Conservation (phyloP, 1,140 invertebrate genomes). For the Lucilia cuprina region DNA sequence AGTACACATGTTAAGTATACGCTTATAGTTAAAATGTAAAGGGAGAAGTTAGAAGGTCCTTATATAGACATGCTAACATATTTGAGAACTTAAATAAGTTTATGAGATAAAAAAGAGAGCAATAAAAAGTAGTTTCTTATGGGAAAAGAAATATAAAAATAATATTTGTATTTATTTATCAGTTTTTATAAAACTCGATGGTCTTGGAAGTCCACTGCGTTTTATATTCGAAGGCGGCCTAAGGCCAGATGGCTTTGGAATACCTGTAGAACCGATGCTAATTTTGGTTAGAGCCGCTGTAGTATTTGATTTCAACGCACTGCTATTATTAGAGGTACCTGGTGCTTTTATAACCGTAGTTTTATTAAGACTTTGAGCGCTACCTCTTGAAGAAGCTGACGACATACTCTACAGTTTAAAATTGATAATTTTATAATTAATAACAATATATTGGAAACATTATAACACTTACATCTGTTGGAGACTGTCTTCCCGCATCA, state of each 20-base stretch:
- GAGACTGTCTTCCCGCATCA: conserved; percentile 40
- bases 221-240: conserved; percentile 54
- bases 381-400: conserved; percentile 56
- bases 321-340: conserved; percentile 32
- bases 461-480: conserved; percentile 36
- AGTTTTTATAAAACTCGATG: conserved; percentile 49
- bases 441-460: not conserved
- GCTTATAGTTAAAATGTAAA: not conserved
- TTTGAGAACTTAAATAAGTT: conserved; percentile 15
- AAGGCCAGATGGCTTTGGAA: conserved; percentile 58
- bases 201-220: conserved; percentile 57
- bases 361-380: conserved; percentile 48
- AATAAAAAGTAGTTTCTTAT: not conserved
- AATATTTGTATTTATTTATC: conserved; percentile 41
- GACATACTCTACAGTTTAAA: conserved; percentile 51
- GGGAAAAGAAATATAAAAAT: not conserved
- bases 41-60: not conserved
- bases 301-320: conserved; percentile 41
- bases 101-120: conserved; percentile 1
- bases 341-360: conserved; percentile 13
- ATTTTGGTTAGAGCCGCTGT: conserved; percentile 51
- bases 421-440: not conserved
- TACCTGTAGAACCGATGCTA: conserved; percentile 51
- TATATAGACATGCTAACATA: not conserved
- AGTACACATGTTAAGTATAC: not conserved